Conservation (phyloP, 2,113 vertebrate species). For the Gambusia affinis region DNA sequence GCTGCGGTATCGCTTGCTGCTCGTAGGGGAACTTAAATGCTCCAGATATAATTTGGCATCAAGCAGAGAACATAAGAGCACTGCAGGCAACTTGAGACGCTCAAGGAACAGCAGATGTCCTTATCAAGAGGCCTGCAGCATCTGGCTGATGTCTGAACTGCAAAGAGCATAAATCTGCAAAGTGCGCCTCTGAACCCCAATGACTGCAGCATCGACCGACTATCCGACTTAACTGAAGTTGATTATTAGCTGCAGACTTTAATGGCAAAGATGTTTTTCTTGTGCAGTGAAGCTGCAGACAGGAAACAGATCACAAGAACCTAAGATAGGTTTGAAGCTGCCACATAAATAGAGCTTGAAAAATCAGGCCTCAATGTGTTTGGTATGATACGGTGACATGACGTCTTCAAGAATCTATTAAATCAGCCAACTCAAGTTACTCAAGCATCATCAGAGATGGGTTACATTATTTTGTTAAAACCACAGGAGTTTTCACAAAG, state of each 20-base stretch:
- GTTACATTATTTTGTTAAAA: too few species aligned
- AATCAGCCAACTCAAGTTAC: not conserved
- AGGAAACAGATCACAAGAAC: conserved; percentile 38
- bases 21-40: conserved; percentile 32
- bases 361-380: not conserved
- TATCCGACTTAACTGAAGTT: conserved; percentile 42
- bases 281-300: conserved; percentile 34
- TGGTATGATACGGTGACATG: not conserved
- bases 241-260: conserved; percentile 57
- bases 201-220: not conserved
- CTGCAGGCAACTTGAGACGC: conserved; percentile 41
- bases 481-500: too few species aligned
- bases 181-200: conserved; percentile 18
- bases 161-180: conserved; percentile 17
- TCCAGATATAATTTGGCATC: conserved; percentile 52
- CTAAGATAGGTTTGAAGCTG: not conserved
- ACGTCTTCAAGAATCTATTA: not conserved
- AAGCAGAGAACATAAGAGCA: conserved; percentile 42
- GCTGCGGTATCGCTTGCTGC: conserved; percentile 30
- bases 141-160: conserved; percentile 32
- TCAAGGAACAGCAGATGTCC: conserved; percentile 48
- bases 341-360: not conserved
- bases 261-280: conserved; percentile 28
- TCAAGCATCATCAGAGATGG: not conserved
- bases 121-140: conserved; percentile 26